These are phyloP conservation scores for Ormyrus nitidulus DNA, from an alignment of 2,888 invertebrate genomes.

Conservation along the genomic window DNA sequence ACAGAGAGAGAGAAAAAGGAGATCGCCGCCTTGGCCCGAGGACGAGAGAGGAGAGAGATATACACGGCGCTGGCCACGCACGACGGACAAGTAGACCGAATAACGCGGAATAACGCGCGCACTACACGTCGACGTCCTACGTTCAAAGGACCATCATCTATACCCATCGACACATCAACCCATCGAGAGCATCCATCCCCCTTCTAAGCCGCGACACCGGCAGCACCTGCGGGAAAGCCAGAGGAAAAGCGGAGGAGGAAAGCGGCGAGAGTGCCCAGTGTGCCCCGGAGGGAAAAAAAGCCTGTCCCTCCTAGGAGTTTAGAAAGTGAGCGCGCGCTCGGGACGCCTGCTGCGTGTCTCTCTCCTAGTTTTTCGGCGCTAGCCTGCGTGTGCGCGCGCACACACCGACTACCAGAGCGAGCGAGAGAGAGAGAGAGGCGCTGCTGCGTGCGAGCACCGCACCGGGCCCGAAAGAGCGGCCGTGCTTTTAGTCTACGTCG, in stretches of 20 bases:
- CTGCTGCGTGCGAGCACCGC: slow-evolving; percentile 13
- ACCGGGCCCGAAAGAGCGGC: slow-evolving; percentile 47
- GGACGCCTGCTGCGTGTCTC: not conserved
- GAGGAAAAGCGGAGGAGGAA: not conserved
- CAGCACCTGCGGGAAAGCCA: not conserved
- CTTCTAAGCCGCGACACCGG: not conserved
- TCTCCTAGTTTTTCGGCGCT: too few relatives aligned
- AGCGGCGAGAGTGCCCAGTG: not conserved
- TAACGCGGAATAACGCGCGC: slow-evolving; percentile 18
- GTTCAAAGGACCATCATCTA: slow-evolving; percentile 46
- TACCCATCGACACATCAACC: not conserved
- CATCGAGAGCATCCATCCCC: not conserved
- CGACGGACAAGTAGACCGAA: slow-evolving; percentile 30
- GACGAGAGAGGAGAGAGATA: slow-evolving; percentile 11
- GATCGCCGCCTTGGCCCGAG: slow-evolving; percentile 7
- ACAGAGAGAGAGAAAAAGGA: slow-evolving; percentile 19
- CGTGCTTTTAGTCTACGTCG: slow-evolving; percentile 54
- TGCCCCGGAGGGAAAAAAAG: not conserved
- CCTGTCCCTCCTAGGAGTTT: too few relatives aligned
- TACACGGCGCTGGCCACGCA: slow-evolving; percentile 22
- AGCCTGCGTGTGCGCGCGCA: too few relatives aligned
- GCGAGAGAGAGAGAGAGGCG: slow-evolving; percentile 50
- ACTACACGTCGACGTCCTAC: slow-evolving; percentile 49
- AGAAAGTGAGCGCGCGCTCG: not conserved
- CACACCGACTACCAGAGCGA: too few relatives aligned